These are phyloP conservation scores for Acanthosepion lycidas DNA, from an alignment of 2,888 invertebrate genomes.

Conservation along the genomic window DNA sequence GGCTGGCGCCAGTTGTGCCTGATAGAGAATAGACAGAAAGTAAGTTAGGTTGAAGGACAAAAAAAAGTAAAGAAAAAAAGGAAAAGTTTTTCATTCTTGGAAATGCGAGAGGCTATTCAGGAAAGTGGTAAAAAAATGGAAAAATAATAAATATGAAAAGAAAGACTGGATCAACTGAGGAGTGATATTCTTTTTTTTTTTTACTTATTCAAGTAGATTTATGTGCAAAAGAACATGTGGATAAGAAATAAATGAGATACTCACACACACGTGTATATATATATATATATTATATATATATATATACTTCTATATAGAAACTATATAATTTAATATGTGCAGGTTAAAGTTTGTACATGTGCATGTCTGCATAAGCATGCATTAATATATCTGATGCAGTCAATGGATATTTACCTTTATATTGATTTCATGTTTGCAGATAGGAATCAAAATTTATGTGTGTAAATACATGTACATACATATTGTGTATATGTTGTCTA, in stretches of 20 bases:
- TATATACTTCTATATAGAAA: not conserved
- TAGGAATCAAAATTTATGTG: not conserved
- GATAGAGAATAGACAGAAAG: not conserved
- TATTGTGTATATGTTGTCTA: not conserved
- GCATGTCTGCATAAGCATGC: not conserved
- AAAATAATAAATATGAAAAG: too few relatives aligned
- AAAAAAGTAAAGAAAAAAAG: not conserved
- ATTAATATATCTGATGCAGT: not conserved
- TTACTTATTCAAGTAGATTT: not conserved
- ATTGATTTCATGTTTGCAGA: not conserved
- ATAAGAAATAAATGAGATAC: not conserved
- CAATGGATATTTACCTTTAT: not conserved
- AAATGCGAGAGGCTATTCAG: not conserved
- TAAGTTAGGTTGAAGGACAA: not conserved
- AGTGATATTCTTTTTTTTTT: not conserved
- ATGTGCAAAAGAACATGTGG: not conserved
- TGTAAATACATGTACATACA: not conserved
- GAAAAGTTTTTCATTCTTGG: not conserved
- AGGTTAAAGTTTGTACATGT: not conserved
- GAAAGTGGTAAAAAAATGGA: not conserved
- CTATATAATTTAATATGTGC: not conserved
- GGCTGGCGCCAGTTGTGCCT: slow-evolving; percentile 1
- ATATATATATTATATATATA: not conserved
- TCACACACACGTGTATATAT: not conserved
- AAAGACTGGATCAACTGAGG: not conserved